Percentiles rank a stretch among this genome's conserved stretches.
phyloP scores from a whole-genome alignment of 2,888 invertebrate species.

The Teleiodes luculella region DNA sequence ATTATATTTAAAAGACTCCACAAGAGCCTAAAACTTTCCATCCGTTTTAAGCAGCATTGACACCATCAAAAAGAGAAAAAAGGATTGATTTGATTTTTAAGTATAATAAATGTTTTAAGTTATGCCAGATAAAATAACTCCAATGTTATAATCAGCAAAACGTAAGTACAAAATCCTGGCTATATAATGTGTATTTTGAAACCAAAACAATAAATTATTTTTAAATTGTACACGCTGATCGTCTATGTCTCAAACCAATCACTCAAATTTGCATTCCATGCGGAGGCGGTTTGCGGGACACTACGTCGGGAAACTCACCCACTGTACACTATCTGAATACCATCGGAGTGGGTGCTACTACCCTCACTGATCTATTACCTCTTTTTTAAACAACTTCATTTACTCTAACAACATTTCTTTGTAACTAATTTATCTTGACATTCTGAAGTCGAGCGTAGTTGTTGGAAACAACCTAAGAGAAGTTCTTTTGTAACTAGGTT shows the following conservation, averaged over 20 bases:
- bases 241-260: constrained; percentile 4
- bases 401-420: constrained; percentile 2
- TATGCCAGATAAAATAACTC: no score
- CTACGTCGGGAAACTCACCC: constrained; percentile 38
- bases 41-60: no score
- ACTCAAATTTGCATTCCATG: constrained; percentile 46
- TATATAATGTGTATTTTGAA: no score
- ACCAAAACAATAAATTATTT: no score
- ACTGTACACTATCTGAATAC: constrained; percentile 45
- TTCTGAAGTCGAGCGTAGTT: neutral
- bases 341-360: constrained; percentile 9
- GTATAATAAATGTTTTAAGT: no score
- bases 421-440: constrained; percentile 9
- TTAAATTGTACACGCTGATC: neutral
- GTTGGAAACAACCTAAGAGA: neutral
- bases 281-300: constrained; percentile 32
- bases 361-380: neutral
- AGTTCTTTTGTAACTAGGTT: neutral
- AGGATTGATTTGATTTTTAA: no score
- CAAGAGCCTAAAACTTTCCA: no score
- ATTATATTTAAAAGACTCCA: no score
- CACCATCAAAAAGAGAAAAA: no score
- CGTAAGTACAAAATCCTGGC: no score
- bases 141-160: no score
- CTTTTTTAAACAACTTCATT: constrained; percentile 1